Conservation (phyloP, 2,113 vertebrate genomes). For the Semicossyphus pulcher region DNA sequence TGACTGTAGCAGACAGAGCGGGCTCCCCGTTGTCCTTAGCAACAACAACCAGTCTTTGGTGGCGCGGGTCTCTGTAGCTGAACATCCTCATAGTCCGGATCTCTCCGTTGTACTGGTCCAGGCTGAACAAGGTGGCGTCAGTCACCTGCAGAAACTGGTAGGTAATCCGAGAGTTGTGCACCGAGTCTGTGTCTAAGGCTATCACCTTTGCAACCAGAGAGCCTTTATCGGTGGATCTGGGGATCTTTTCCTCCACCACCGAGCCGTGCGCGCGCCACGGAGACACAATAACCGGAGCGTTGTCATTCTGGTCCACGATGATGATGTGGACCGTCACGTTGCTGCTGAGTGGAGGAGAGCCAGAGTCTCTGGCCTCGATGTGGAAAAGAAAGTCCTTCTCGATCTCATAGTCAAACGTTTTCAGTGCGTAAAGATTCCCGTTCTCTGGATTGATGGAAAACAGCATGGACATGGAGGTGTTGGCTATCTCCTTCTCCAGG, state of each 20-base stretch:
- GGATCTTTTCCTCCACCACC: constrained; percentile 74
- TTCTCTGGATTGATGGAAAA: constrained; percentile 80
- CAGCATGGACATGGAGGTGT: constrained; percentile 73
- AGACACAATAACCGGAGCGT: constrained; percentile 82
- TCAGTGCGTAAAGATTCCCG: constrained; percentile 75
- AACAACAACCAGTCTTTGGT: constrained; percentile 80
- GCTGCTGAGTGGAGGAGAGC: constrained; percentile 76
- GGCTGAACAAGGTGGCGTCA: constrained; percentile 81
- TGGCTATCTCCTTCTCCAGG: constrained; percentile 66
- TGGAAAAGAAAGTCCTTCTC: constrained; percentile 75
- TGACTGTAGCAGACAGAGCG: constrained; percentile 83
- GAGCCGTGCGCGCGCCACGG: constrained; percentile 84
- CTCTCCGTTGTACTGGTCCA: constrained; percentile 79
- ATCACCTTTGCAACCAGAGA: constrained; percentile 68
- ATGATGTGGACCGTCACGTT: constrained; percentile 85
- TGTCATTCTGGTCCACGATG: constrained; percentile 87
- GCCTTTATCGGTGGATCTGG: constrained; percentile 64
- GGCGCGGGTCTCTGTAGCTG: constrained; percentile 77
- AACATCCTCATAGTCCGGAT: constrained; percentile 84
- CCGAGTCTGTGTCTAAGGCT: constrained; percentile 77
- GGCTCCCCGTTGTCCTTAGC: constrained; percentile 83
- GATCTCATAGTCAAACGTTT: constrained; percentile 77
- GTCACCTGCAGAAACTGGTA: constrained; percentile 83
- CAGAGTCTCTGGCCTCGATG: constrained; percentile 75
- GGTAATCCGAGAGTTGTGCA: constrained; percentile 82